A percentile compares a stretch with the other conserved stretches of the same genome.
Conservation (phyloP, 2,113 vertebrate genomes). For the Choloepus hoffmanni region DNA sequence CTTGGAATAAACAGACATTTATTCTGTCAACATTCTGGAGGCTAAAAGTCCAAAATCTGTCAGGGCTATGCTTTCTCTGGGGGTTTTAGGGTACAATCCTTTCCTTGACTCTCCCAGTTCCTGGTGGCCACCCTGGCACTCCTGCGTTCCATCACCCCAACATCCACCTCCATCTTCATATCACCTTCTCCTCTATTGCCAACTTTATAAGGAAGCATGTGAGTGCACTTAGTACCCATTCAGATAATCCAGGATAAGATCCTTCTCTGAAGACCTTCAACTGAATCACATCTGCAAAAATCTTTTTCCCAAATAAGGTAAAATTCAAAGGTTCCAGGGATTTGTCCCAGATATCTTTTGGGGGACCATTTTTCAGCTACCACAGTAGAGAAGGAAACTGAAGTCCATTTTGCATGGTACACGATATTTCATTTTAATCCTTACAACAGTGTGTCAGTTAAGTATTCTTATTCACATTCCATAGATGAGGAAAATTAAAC, state of each 20-base stretch:
- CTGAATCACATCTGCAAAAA: background rate
- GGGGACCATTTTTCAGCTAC: background rate
- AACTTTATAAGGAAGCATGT: background rate
- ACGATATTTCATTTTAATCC: background rate
- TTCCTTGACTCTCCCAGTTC: too few species aligned
- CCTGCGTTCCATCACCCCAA: too few species aligned
- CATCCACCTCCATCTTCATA: too few species aligned
- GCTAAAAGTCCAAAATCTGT: background rate
- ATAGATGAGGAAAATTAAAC: background rate
- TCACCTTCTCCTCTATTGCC: background rate
- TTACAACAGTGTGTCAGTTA: background rate
- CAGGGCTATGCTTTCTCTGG: background rate
- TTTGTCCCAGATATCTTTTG: background rate
- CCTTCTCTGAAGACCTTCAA: background rate
- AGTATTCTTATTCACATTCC: background rate
- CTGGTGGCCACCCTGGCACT: rapidly evolving
- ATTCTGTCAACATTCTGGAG: background rate
- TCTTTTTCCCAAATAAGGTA: background rate
- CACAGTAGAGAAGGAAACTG: background rate
- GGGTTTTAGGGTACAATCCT: background rate
- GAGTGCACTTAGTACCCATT: too few species aligned
- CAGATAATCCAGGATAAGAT: background rate
- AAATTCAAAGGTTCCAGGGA: background rate
- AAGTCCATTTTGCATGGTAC: background rate
- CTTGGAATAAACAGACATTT: background rate